Percentiles rank a stretch among this genome's conserved stretches.
phyloP scores from a whole-genome alignment of 2,113 vertebrate species.

The Morone chrysops region DNA sequence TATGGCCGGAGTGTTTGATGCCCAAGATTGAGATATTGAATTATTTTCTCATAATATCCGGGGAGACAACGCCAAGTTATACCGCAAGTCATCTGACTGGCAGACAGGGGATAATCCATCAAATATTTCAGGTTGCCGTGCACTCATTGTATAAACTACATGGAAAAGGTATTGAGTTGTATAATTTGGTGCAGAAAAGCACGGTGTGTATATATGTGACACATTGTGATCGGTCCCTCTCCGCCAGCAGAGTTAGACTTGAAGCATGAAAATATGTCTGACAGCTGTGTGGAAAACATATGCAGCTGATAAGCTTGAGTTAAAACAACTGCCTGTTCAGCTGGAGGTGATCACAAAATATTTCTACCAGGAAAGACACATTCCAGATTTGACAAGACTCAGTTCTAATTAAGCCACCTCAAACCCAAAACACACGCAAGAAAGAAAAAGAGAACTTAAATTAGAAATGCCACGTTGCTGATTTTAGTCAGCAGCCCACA shows the following conservation, averaged over 20 bases:
- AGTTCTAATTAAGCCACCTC: conserved; percentile 32
- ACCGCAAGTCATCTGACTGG: conserved; percentile 13
- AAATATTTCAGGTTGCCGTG: background rate
- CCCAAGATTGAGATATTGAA: conserved; percentile 6
- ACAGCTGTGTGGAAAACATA: conserved; percentile 61
- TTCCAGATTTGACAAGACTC: conserved; percentile 44
- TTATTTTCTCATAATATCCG: conserved; percentile 22
- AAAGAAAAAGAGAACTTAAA: background rate
- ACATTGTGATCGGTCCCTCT: conserved; percentile 20
- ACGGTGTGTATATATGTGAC: conserved; percentile 8
- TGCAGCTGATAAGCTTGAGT: conserved; percentile 65
- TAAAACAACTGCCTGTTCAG: conserved; percentile 63
- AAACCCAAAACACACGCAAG: background rate
- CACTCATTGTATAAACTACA: background rate
- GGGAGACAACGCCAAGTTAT: background rate
- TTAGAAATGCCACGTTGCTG: conserved; percentile 17
- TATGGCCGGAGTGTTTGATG: conserved; percentile 29
- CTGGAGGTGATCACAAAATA: conserved; percentile 50
- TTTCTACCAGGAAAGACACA: conserved; percentile 45
- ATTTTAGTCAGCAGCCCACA: background rate
- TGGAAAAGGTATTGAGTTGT: conserved; percentile 32
- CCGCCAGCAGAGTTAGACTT: conserved; percentile 7
- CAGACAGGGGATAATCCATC: background rate
- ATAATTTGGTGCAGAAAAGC: conserved; percentile 32
- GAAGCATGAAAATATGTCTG: conserved; percentile 55